These are phyloP conservation scores for Drosophila teissieri DNA, from an alignment of 1,140 invertebrate genomes.

Conservation along the genomic window DNA sequence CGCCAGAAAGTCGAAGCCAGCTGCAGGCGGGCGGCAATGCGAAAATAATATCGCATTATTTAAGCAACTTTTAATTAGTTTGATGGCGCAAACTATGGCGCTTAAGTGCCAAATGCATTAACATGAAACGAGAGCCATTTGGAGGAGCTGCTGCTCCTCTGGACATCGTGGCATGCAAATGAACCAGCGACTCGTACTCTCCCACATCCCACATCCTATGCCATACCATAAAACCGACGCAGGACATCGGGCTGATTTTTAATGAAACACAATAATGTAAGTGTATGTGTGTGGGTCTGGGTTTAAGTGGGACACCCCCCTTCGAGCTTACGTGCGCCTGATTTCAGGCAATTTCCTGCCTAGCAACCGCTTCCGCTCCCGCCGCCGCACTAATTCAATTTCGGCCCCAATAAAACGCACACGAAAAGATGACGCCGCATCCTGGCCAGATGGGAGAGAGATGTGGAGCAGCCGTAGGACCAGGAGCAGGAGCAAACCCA, in stretches of 20 bases:
- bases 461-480: background rate
- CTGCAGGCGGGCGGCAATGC: slow-evolving; percentile 34
- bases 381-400: slow-evolving; percentile 75
- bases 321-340: slow-evolving; percentile 71
- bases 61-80: slow-evolving; percentile 75
- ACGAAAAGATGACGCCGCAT: slow-evolving; percentile 61
- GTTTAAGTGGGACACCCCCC: slow-evolving; percentile 24
- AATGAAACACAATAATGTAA: slow-evolving; percentile 55
- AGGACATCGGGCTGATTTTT: slow-evolving; percentile 57
- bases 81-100: slow-evolving; percentile 72
- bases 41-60: slow-evolving; percentile 66
- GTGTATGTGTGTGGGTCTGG: background rate
- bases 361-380: slow-evolving; percentile 79
- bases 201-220: background rate
- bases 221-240: slow-evolving; percentile 51
- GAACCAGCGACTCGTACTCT: slow-evolving; percentile 26
- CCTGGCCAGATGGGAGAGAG: slow-evolving; percentile 17
- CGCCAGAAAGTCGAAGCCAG: slow-evolving; percentile 18
- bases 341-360: slow-evolving; percentile 81
- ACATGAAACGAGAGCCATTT: slow-evolving; percentile 67
- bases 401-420: slow-evolving; percentile 73
- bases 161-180: slow-evolving; percentile 62
- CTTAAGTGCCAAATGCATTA: slow-evolving; percentile 74
- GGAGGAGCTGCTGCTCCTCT: slow-evolving; percentile 27
- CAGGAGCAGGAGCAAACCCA: slow-evolving; percentile 12